Evolutionary conservation across 2,888 invertebrate genomes (phyloP).

Genomic region (Ethmia dodecea): DNA sequence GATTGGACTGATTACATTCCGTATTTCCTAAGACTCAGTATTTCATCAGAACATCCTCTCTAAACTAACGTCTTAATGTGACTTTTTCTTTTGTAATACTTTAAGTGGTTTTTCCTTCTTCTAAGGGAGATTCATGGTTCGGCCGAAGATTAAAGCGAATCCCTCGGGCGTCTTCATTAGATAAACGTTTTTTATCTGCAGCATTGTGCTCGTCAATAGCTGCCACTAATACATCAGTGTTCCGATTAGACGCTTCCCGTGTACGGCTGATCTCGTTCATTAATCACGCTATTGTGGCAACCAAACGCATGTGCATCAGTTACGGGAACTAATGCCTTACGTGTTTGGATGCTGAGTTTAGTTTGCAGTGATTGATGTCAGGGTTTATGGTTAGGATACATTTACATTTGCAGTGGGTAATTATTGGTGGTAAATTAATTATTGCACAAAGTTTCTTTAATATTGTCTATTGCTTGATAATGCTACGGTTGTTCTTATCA

Average conservation of each 20-base stretch:
- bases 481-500: too few species aligned
- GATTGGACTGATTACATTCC: too few species aligned
- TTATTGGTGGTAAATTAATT: too few species aligned
- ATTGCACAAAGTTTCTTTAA: too few species aligned
- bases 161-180: slow-evolving; percentile 20
- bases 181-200: slow-evolving; percentile 21
- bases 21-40: too few species aligned
- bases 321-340: slow-evolving; percentile 28
- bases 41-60: too few species aligned
- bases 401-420: slow-evolving; percentile 1
- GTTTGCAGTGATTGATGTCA: slow-evolving; percentile 20
- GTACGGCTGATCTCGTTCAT: slow-evolving; percentile 39
- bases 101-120: too few species aligned
- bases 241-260: slow-evolving; percentile 54
- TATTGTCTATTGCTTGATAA: too few species aligned
- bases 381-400: background rate
- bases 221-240: slow-evolving; percentile 56
- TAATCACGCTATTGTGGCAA: slow-evolving; percentile 59
- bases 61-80: too few species aligned
- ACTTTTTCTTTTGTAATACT: too few species aligned
- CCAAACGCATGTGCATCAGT: slow-evolving; percentile 26
- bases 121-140: slow-evolving; percentile 32
- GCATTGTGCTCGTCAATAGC: slow-evolving; percentile 24
- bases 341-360: slow-evolving; percentile 20
- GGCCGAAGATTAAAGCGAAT: slow-evolving; percentile 26